Percentiles rank a stretch among this genome's conserved stretches.
These are phyloP conservation scores for Endotricha flammealis DNA, from an alignment of 2,888 invertebrate species.

Conservation along the genomic window DNA sequence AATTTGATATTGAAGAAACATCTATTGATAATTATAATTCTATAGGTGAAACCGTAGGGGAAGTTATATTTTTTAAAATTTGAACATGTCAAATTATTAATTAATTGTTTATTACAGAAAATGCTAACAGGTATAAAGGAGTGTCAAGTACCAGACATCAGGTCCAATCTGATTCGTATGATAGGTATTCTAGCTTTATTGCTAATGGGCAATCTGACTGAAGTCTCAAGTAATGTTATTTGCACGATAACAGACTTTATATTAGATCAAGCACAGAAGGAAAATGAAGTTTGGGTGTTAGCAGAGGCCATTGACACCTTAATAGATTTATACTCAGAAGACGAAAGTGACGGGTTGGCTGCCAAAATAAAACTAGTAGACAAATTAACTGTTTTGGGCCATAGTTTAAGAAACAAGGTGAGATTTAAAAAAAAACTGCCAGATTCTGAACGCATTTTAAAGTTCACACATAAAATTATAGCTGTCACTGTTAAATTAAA, in stretches of 20 bases:
- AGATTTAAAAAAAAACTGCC: conserved; percentile 13
- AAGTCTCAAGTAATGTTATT: conserved; percentile 51
- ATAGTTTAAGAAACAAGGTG: conserved; percentile 83
- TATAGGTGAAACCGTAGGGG: too few relatives aligned
- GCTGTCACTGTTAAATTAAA: too few relatives aligned
- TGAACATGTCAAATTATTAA: conserved; percentile 2
- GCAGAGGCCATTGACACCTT: conserved; percentile 86
- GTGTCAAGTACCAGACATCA: conserved; percentile 74
- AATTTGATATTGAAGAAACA: too few relatives aligned
- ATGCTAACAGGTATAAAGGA: conserved; percentile 73
- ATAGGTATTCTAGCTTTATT: conserved; percentile 75
- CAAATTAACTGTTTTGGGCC: conserved; percentile 77
- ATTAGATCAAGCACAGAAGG: conserved; percentile 78
- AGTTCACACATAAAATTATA: too few relatives aligned
- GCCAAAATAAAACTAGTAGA: conserved; percentile 80
- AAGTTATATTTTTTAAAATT: conserved; percentile 8
- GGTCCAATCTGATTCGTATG: conserved; percentile 79
- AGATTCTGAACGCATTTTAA: too few relatives aligned
- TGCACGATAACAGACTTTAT: conserved; percentile 78
- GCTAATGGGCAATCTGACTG: conserved; percentile 56
- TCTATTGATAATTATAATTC: too few relatives aligned
- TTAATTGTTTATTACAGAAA: conserved; percentile 47
- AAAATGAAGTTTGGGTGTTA: conserved; percentile 83
- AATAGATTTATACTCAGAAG: conserved; percentile 87
- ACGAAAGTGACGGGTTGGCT: conserved; percentile 82